phyloP scores from a whole-genome alignment of 2,888 invertebrate species.

The Lacanobia oleracea region DNA sequence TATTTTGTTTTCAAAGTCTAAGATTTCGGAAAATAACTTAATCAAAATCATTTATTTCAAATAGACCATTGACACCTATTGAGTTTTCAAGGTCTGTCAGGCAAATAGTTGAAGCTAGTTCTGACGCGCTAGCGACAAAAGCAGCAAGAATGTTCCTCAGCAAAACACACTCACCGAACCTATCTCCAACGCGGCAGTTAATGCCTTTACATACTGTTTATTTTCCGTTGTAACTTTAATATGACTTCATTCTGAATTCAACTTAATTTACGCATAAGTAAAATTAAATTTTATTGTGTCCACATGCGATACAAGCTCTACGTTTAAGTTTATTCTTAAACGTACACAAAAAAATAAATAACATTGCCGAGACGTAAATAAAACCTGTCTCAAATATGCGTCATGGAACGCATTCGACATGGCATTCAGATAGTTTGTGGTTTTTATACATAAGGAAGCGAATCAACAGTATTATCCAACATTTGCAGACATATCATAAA shows the following conservation, averaged over 20 bases:
- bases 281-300: not conserved
- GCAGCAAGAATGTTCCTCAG: too few species aligned
- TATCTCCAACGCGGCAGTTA: too few species aligned
- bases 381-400: constrained; percentile 29
- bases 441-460: constrained; percentile 9
- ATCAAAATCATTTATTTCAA: too few species aligned
- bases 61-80: too few species aligned
- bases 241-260: not conserved
- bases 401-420: constrained; percentile 24
- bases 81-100: too few species aligned
- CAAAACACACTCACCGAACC: too few species aligned
- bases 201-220: not conserved
- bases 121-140: too few species aligned
- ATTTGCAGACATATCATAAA: constrained; percentile 3
- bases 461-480: not conserved
- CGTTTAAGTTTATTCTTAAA: constrained; percentile 11
- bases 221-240: not conserved
- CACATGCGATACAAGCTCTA: not conserved
- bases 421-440: constrained; percentile 1
- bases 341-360: constrained; percentile 14
- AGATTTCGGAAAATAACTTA: not conserved
- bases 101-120: too few species aligned
- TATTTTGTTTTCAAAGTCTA: not conserved
- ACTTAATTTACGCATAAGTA: not conserved
- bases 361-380: constrained; percentile 10